Base-by-base conservation (phyloP, 2,797 vertebrate genomes). In the Sciurus vulgaris region DNA sequence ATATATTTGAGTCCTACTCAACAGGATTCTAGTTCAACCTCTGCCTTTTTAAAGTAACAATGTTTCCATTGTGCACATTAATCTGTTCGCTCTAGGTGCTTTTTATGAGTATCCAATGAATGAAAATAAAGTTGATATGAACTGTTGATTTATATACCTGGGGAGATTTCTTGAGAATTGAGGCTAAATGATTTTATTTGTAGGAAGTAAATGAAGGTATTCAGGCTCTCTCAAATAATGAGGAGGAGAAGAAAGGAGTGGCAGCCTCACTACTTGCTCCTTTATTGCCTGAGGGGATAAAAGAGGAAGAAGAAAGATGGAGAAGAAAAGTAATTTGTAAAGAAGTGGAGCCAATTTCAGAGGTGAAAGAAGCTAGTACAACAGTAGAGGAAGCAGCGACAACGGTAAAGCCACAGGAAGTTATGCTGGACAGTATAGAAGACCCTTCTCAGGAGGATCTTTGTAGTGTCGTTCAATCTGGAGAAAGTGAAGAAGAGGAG, bases 221-320 rank as follows among this genome's bases (percentile, higher is more conserved):
- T 28, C 99, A 99, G 41, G 99, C 99, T 9, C 99, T 99, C 85
- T 99, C 99, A 85, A 99, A 99, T 79, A 99, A 98, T 1, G 99
- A 99, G 91, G 99, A 99, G 95, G 99, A 99, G 95, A 99, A 98
- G 81, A 98, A 97, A 8, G 99, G 99, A 12, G 99, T 99, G 76
- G 99, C 99, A 2, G 99, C 99, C 0, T 99, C 99, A 47, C 98
- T 99, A 15, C 99, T 99, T 10, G 99, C 99, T 41, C 99, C 99
- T 0, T 98, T 99, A 0, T 98, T 99, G 96, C 99, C 99, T 0
- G 99, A 99, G 0, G 99, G 99, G 91, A 99, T 99, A 73, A 99
- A 99, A 97, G 99, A 99, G 92, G 99, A 99, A 51, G 99, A 99
- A 96, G 99, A 99, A 92, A 99, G 99, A 89, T 99, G 99, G 99